Evolutionary conservation across 2,888 invertebrate genomes (phyloP), one percentile per base, ranked within the genome.

Genomic region (Apamea anceps): DNA sequence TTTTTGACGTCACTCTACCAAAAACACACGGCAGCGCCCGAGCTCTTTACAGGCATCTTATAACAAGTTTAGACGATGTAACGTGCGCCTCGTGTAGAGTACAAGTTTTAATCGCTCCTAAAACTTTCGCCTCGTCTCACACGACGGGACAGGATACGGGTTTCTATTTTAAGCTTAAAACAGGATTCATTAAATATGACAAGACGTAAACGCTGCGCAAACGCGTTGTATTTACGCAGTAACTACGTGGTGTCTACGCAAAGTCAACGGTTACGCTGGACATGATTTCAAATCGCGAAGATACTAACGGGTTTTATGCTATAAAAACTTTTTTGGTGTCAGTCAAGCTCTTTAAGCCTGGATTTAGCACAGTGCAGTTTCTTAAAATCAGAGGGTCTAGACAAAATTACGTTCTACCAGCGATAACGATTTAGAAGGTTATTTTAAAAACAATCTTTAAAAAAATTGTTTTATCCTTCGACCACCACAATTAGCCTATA

Each of bases 31-130:
- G n/a, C 32, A 80, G 32, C 66, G 13, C 42, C 1, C n/a, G 32
- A 84, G 68, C 60, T 67, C 68, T 75, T 70, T 86, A 70, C 78
- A 81, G 60, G 90, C 88, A 88, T 89, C 91, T 89, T 92, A 89
- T 85, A 91, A 90, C 88, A 91, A 92, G 91, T 92, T 92, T 84
- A 80, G 79, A 80, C 78, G 72, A 76, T 80, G 79, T 87, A 84
- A 48, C 77, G 77, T 84, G 77, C 87, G 48, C 75, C 75, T 85
- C 25, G 45, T 54, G 81, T n/a, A n/a, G 7, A 62, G 88, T 77
- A 80, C 85, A 92, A 93, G 91, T 93, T 93, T 94, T 91, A 92
- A 93, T 91, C 90, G 90, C 86, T 83, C 87, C 78, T 48, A 78
- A 88, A 91, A 91, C 90, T 91, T 88, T 80, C 72, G 45, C 81